Evolutionary conservation across 2,113 vertebrate genomes (phyloP).

Genomic region (Stercorarius parasiticus): DNA sequence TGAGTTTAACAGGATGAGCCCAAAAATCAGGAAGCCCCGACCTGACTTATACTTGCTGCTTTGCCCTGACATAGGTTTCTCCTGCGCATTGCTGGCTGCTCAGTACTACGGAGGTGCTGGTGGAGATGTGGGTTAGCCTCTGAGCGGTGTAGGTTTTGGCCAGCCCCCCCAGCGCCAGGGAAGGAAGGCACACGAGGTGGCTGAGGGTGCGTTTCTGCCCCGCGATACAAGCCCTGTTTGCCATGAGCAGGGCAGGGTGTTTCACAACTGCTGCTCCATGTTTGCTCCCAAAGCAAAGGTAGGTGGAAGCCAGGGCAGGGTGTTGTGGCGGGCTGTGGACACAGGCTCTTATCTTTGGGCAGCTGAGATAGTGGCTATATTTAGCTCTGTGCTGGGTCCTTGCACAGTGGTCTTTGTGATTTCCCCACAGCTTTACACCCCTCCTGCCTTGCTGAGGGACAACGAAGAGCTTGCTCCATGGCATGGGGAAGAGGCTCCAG

Average conservation of each 20-base stretch:
- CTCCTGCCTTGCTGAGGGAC: background rate
- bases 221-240: background rate
- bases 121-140: background rate
- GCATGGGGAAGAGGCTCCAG: background rate
- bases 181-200: background rate
- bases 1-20: background rate
- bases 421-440: background rate
- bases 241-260: background rate
- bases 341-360: conserved; percentile 19
- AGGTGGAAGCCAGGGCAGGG: background rate
- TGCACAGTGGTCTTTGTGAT: background rate
- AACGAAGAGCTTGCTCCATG: background rate
- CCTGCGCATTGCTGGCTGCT: rapidly evolving
- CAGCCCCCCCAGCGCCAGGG: rapidly evolving
- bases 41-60: background rate
- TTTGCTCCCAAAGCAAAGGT: conserved; percentile 49
- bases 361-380: conserved; percentile 44
- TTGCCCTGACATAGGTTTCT: background rate
- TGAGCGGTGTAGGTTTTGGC: background rate
- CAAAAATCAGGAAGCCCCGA: rapidly evolving
- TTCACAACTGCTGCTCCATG: background rate
- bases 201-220: background rate
- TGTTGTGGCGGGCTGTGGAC: background rate
- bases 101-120: rapidly evolving
- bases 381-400: background rate